A percentile compares a stretch with the other conserved stretches of the same genome.
phyloP scores from a whole-genome alignment of 1,140 invertebrate genomes.

The Ceratosolen solmsi region DNA sequence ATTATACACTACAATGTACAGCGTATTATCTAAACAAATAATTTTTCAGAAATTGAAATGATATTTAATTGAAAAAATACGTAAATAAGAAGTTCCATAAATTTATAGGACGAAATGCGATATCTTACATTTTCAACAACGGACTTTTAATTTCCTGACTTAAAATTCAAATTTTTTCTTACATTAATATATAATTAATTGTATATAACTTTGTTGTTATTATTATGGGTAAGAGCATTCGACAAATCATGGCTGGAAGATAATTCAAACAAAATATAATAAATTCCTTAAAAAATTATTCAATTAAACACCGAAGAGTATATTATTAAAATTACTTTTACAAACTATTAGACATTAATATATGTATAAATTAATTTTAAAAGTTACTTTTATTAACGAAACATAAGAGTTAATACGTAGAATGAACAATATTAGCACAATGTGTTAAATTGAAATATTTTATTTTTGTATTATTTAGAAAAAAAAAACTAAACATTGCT shows the following conservation, averaged over 20 bases:
- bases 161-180: neutral
- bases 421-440: too few relatives aligned
- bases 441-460: too few relatives aligned
- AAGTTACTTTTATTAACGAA: too few relatives aligned
- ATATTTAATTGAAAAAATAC: neutral
- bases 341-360: too few relatives aligned
- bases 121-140: neutral
- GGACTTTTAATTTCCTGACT: neutral
- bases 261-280: too few relatives aligned
- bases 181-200: conserved; percentile 1
- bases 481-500: too few relatives aligned
- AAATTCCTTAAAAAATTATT: too few relatives aligned
- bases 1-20: neutral
- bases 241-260: neutral
- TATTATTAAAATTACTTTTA: too few relatives aligned
- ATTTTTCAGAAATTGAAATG: neutral
- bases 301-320: too few relatives aligned
- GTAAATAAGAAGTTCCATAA: neutral
- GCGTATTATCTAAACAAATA: neutral
- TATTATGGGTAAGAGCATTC: neutral
- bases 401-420: too few relatives aligned
- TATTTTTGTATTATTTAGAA: too few relatives aligned
- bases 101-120: neutral
- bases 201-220: neutral
- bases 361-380: too few relatives aligned